Evolutionary conservation across 2,888 invertebrate species (phyloP), one percentile per base, ranked within the genome.

Genomic region (Belgica antarctica): DNA sequence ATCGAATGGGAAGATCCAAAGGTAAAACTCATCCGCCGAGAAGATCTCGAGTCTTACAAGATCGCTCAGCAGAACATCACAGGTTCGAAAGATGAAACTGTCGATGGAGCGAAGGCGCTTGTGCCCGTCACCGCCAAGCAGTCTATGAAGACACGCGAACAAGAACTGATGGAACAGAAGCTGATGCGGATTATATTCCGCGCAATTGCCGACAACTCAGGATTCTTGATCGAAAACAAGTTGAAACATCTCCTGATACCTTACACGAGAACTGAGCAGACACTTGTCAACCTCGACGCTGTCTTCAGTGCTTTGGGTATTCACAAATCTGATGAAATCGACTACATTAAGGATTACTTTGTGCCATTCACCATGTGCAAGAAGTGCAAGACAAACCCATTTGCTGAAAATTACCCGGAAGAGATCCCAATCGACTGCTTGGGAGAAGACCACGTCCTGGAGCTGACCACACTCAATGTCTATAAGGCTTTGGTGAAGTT

Each of bases 161-260:
- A 75, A 70, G 70, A 72, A 62, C 41, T 73, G 17, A 63, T 72
- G 3, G 73, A 73, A 25, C 70, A 73, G 7, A 75, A 77, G 52
- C 73, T 85, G 75, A 77, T 89, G 69, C 83, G 84, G 34, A 86
- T 86, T 73, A 85, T 91, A 72, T 78, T 90, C 19, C 82, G 83
- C 71, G 81, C 86, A 71, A 83, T 91, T 34, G 84, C 89, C 0
- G 87, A 89, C 74, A 86, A 87, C 71, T 86, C 88, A 0, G 89
- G 88, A 5, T 91, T 91, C 78, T 78, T 92, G 27, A 84, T 91
- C 0, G 92, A 92, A 77, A 85, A 88, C 72, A 84, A 86, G 66
- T 77, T 92, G 12, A 79, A 85, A 12, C 81, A 81, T 70, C 82
- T 92, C 17, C 81, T 92, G 2, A 81, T 83, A 71, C 85, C 87